phyloP scores from a whole-genome alignment of 2,113 vertebrate species.

The Astatoreochromis straeleni region DNA sequence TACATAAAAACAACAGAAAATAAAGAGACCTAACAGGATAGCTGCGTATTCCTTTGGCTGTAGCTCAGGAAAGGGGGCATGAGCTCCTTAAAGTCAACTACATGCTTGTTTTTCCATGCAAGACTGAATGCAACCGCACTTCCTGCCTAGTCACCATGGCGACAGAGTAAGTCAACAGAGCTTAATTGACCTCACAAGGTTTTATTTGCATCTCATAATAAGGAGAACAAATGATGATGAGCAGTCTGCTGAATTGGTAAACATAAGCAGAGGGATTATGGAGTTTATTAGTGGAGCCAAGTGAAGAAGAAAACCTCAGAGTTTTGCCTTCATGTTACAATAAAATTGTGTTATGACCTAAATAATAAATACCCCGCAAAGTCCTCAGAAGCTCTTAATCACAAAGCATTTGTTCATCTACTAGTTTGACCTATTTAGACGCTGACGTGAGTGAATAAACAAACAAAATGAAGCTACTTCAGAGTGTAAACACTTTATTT shows the following conservation, averaged over 20 bases:
- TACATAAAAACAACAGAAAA: neutral
- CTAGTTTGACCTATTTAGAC: neutral
- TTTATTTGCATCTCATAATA: slow-evolving; percentile 46
- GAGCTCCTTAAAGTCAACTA: neutral
- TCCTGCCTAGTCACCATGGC: slow-evolving; percentile 43
- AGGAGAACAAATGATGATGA: slow-evolving; percentile 13
- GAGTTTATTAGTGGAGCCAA: neutral
- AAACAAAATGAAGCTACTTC: neutral
- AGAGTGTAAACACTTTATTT: neutral
- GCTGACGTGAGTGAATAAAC: neutral
- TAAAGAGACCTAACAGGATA: neutral
- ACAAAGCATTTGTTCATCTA: neutral
- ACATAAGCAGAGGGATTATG: neutral
- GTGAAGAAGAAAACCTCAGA: neutral
- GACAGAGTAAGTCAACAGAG: slow-evolving; percentile 54
- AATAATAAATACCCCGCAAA: neutral
- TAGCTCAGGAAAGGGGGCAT: neutral
- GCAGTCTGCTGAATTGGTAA: neutral
- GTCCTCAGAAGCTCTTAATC: neutral
- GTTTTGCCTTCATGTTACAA: neutral
- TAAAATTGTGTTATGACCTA: neutral
- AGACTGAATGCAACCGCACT: slow-evolving; percentile 29
- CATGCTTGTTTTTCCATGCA: slow-evolving; percentile 51
- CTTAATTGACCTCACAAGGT: slow-evolving; percentile 27
- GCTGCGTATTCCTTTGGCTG: neutral